phyloP scores from a whole-genome alignment of 2,797 vertebrate species.

The Aulostomus chinensis region DNA sequence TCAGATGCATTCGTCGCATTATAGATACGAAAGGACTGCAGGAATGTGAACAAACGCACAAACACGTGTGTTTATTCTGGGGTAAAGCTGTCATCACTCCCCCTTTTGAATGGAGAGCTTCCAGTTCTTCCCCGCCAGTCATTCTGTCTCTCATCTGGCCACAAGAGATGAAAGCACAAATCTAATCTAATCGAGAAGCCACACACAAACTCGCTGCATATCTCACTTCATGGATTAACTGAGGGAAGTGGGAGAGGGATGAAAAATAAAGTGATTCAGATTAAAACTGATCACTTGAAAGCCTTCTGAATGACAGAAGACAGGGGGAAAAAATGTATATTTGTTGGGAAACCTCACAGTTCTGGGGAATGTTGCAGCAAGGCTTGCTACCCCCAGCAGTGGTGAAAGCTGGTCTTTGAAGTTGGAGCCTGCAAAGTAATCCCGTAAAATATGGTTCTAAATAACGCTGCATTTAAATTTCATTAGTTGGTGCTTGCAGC shows the following conservation, averaged over 20 bases:
- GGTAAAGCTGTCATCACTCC: constrained; percentile 20
- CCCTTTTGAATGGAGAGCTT: constrained; percentile 11
- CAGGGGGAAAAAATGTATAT: neutral
- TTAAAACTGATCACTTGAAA: constrained; percentile 51
- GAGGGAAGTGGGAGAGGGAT: constrained; percentile 30
- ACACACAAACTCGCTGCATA: constrained; percentile 29
- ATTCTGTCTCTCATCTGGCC: constrained; percentile 38
- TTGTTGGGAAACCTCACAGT: constrained; percentile 26
- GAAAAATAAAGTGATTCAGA: constrained; percentile 53
- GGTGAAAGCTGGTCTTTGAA: constrained; percentile 74
- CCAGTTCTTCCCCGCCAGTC: constrained; percentile 6
- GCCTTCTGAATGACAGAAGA: constrained; percentile 13
- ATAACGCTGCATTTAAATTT: constrained; percentile 77
- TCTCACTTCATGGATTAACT: constrained; percentile 51
- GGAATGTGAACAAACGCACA: neutral
- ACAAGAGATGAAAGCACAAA: constrained; percentile 54
- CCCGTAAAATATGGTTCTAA: constrained; percentile 75
- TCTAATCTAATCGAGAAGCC: constrained; percentile 52
- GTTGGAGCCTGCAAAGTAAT: constrained; percentile 73
- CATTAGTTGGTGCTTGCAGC: constrained; percentile 57
- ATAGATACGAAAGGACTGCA: too few relatives aligned
- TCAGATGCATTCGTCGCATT: too few relatives aligned
- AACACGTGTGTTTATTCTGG: constrained; percentile 24
- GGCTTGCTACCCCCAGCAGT: constrained; percentile 51
- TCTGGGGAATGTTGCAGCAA: constrained; percentile 17